phyloP scores from a whole-genome alignment of 2,888 invertebrate species.

The Mechanitis messenoides region DNA sequence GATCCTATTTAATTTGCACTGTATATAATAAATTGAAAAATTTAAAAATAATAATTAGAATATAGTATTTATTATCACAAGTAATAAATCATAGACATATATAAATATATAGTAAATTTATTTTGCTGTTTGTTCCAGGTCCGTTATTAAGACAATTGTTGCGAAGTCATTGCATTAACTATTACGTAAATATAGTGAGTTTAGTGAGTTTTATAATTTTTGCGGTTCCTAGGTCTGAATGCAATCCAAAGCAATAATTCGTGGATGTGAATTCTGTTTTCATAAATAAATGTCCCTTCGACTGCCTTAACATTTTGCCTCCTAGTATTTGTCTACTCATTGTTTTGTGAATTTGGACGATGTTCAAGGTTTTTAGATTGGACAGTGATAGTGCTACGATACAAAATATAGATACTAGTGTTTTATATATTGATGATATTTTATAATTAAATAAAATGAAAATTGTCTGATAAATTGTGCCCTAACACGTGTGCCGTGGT shows the following conservation, averaged over 20 bases:
- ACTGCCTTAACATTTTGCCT: conserved; percentile 44
- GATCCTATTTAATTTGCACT: conserved; percentile 57
- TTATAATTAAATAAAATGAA: conserved; percentile 42
- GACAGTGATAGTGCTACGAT: conserved; percentile 62
- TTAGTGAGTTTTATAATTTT: conserved; percentile 10
- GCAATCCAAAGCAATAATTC: conserved; percentile 64
- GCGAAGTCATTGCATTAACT: background rate
- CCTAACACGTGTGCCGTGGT: conserved; percentile 64
- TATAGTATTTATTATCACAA: conserved; percentile 63
- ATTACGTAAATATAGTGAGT: too few relatives aligned
- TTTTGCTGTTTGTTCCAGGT: background rate
- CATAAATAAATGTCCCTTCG: conserved; percentile 45
- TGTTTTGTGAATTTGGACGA: conserved; percentile 29
- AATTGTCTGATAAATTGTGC: conserved; percentile 66
- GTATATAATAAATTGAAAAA: conserved; percentile 55
- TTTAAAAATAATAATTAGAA: conserved; percentile 51
- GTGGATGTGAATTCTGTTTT: conserved; percentile 61
- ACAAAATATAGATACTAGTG: conserved; percentile 54
- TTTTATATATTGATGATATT: conserved; percentile 40
- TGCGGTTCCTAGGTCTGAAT: conserved; percentile 55
- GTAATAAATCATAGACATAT: conserved; percentile 29
- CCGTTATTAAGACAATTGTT: too few relatives aligned
- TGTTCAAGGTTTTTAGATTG: conserved; percentile 42
- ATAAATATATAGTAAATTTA: conserved; percentile 8
- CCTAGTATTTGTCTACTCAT: conserved; percentile 18